A percentile compares a stretch with the other conserved stretches of the same genome.
phyloP scores from a whole-genome alignment of 2,888 invertebrate species.

The Acheta domesticus region DNA sequence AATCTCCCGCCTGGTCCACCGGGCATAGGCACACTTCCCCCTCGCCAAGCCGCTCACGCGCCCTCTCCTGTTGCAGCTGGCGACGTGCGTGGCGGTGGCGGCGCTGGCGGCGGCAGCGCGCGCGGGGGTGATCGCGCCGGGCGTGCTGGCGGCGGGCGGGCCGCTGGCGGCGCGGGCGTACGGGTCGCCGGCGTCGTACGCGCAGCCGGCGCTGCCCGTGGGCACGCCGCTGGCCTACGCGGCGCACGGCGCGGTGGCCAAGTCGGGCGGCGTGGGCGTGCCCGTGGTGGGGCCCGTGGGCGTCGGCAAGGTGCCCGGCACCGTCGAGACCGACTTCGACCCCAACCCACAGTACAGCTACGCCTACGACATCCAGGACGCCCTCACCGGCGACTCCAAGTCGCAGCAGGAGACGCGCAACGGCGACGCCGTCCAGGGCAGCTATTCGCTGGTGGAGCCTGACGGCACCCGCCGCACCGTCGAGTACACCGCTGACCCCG shows the following conservation, averaged over 20 bases:
- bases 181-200: constrained; percentile 28
- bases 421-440: constrained; percentile 23
- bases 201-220: constrained; percentile 32
- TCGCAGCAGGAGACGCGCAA: not conserved
- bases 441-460: constrained; percentile 25
- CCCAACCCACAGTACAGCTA: constrained; percentile 1
- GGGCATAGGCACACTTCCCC: no score
- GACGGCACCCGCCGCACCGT: constrained; percentile 28
- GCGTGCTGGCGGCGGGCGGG: constrained; percentile 32
- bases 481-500: constrained; percentile 27
- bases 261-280: constrained; percentile 29
- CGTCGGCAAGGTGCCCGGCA: constrained; percentile 21
- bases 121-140: not conserved
- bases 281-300: constrained; percentile 27
- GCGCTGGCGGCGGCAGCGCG: not conserved
- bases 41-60: no score
- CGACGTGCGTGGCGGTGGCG: not conserved
- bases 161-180: constrained; percentile 19
- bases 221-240: constrained; percentile 38
- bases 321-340: not conserved
- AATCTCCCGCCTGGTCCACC: no score
- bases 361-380: constrained; percentile 5
- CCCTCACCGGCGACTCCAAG: not conserved
- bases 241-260: constrained; percentile 34
- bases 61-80: no score